Evolutionary conservation across 2,888 invertebrate species (phyloP).

Genomic region (Rotaria sp.): DNA sequence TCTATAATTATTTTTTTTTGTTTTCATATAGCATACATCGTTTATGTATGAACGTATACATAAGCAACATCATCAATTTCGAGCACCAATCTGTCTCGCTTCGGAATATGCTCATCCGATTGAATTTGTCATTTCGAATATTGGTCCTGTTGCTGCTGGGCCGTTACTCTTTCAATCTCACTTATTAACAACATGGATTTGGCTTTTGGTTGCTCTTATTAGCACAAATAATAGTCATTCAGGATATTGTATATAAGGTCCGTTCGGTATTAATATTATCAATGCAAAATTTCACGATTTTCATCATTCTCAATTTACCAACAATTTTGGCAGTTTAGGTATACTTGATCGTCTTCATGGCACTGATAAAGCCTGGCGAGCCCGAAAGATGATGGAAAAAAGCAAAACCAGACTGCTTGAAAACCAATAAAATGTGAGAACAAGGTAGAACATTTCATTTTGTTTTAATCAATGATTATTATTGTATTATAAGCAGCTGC

Average conservation of each 20-base stretch:
- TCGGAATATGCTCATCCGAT: neutral
- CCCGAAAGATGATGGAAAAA: no score
- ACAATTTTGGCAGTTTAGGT: neutral
- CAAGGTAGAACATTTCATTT: no score
- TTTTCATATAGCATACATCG: neutral
- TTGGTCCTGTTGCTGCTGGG: neutral
- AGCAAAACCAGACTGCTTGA: no score
- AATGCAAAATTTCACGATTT: neutral
- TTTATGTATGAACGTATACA: neutral
- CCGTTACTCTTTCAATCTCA: neutral
- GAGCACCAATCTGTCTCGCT: neutral
- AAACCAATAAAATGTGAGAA: no score
- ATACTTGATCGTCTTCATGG: neutral
- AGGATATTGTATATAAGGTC: neutral
- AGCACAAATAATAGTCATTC: neutral
- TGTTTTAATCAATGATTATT: no score
- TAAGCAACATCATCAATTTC: neutral
- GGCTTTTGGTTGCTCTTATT: neutral
- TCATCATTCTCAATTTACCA: constrained; percentile 31
- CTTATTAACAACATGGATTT: neutral
- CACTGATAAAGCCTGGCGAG: neutral
- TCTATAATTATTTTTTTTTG: no score
- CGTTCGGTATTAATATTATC: neutral
- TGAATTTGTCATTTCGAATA: neutral
- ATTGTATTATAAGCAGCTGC: no score